Conservation (phyloP, 2,797 vertebrate genomes). For the Falco berigora region DNA sequence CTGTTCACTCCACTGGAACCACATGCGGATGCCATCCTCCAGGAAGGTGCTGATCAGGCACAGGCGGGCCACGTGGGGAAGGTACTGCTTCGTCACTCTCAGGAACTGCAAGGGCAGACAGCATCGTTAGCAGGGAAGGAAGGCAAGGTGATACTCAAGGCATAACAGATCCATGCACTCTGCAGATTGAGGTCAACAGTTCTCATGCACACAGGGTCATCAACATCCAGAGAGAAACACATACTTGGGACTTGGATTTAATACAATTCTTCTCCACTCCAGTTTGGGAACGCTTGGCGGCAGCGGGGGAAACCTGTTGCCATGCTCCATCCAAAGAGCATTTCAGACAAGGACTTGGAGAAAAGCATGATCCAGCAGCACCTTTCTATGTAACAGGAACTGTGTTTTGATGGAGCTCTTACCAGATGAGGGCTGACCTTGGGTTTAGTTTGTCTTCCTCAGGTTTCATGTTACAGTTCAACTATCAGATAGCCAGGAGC, state of each 20-base stretch:
- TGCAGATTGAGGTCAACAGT: not conserved
- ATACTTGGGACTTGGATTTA: not conserved
- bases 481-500: not conserved
- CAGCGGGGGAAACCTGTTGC: not conserved
- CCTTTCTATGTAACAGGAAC: not conserved
- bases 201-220: not conserved
- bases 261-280: not conserved
- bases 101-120: slow-evolving; percentile 79
- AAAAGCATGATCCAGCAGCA: not conserved
- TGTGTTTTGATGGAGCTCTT: not conserved
- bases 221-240: not conserved
- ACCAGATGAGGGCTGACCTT: slow-evolving; percentile 8
- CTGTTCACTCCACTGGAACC: slow-evolving; percentile 99
- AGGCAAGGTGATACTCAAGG: not conserved
- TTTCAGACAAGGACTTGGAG: not conserved
- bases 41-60: slow-evolving; percentile 98
- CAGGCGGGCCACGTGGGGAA: slow-evolving; percentile 91
- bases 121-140: not conserved
- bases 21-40: slow-evolving; percentile 98
- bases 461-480: slow-evolving; percentile 45
- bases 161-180: not conserved
- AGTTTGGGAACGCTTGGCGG: not conserved
- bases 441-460: slow-evolving; percentile 20
- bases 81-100: slow-evolving; percentile 94
- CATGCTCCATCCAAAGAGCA: not conserved